These are phyloP conservation scores for Bedellia somnulentella DNA, from an alignment of 2,888 invertebrate genomes.

Conservation along the genomic window DNA sequence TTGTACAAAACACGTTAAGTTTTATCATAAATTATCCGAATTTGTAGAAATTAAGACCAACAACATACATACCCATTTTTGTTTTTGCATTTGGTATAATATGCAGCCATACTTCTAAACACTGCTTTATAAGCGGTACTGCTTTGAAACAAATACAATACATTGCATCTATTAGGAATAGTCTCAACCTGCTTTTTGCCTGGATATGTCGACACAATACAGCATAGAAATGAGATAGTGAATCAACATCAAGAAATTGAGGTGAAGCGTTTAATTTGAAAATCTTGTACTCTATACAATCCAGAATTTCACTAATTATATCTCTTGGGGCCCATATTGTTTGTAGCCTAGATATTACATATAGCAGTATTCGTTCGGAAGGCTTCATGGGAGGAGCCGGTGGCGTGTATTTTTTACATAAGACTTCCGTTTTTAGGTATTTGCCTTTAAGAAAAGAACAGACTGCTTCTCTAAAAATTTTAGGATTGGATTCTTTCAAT, in stretches of 20 bases:
- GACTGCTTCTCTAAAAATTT: conserved; percentile 24
- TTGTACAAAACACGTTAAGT: too few species aligned
- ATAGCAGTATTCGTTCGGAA: conserved; percentile 35
- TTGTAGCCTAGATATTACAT: conserved; percentile 23
- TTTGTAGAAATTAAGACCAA: too few species aligned
- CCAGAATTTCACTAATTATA: conserved; percentile 22
- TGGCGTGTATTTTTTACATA: conserved; percentile 19
- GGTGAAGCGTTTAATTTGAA: conserved; percentile 37
- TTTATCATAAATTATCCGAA: too few species aligned
- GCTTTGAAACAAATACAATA: conserved; percentile 45
- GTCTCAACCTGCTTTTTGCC: conserved; percentile 25
- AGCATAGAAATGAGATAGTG: conserved; percentile 41
- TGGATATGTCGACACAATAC: conserved; percentile 32
- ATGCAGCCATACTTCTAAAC: conserved; percentile 40
- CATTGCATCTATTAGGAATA: conserved; percentile 46
- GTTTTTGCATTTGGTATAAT: too few species aligned
- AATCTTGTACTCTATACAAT: conserved; percentile 30
- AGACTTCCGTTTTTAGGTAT: conserved; percentile 27
- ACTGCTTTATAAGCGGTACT: conserved; percentile 33
- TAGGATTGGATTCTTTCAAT: conserved; percentile 19
- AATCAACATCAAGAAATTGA: conserved; percentile 32
- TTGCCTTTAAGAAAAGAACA: conserved; percentile 28
- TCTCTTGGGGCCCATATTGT: conserved; percentile 14
- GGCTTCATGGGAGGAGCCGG: conserved; percentile 37
- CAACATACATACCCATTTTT: conserved; percentile 28